Percentiles rank a stretch among this genome's conserved stretches.
phyloP scores from a whole-genome alignment of 2,113 vertebrate genomes.

The Salvelinus namaycush region DNA sequence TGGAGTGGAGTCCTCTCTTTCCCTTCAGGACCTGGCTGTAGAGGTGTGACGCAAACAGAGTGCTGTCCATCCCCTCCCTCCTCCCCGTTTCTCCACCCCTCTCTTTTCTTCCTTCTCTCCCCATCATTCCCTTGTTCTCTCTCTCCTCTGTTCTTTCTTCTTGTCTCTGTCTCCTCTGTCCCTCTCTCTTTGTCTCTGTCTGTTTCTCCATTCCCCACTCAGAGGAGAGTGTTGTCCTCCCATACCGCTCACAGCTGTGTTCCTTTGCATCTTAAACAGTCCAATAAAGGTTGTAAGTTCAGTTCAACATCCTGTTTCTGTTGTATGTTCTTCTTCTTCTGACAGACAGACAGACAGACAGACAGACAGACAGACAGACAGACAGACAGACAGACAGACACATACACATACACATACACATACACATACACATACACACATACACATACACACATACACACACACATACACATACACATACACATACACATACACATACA shows the following conservation, averaged over 20 bases:
- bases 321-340: slow-evolving; percentile 31
- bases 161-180: slow-evolving; percentile 46
- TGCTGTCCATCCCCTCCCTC: slow-evolving; percentile 18
- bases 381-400: too few species aligned
- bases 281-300: slow-evolving; percentile 68
- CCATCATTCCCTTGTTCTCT: slow-evolving; percentile 50
- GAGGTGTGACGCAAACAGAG: slow-evolving; percentile 43
- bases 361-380: background rate
- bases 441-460: background rate
- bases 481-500: too few species aligned
- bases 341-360: background rate
- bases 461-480: slow-evolving; percentile 20
- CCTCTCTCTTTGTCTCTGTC: slow-evolving; percentile 38
- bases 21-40: slow-evolving; percentile 8
- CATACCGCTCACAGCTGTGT: slow-evolving; percentile 27
- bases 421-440: background rate
- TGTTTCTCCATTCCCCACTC: too few species aligned
- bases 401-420: too few species aligned
- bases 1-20: background rate
- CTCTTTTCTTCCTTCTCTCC: slow-evolving; percentile 39
- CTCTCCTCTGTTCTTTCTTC: background rate
- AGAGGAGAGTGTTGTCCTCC: slow-evolving; percentile 9
- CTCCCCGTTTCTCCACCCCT: background rate
- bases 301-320: slow-evolving; percentile 47
- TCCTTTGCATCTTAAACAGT: slow-evolving; percentile 66